A percentile compares a stretch with the other conserved stretches of the same genome.
Evolutionary conservation across 1,140 invertebrate genomes (phyloP).

Genomic region (Campoletis sonorensis): DNA sequence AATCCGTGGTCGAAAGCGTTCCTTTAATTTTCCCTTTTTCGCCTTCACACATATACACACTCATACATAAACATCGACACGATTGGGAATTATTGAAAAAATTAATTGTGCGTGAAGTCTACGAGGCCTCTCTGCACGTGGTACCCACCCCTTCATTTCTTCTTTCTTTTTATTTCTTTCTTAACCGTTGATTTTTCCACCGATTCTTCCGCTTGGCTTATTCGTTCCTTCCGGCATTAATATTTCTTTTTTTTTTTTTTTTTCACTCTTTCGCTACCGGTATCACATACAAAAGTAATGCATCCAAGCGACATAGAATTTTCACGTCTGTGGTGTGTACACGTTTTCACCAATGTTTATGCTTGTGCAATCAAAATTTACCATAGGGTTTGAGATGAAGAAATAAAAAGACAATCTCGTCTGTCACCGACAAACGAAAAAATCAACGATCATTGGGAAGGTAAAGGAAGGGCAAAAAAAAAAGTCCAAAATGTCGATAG

Average conservation of each 20-base stretch:
- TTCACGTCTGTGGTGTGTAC: neutral
- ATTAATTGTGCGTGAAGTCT: constrained; percentile 77
- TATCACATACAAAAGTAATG: constrained; percentile 15
- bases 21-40: constrained; percentile 51
- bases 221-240: neutral
- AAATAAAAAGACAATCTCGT: neutral
- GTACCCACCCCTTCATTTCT: neutral
- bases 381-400: neutral
- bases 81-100: constrained; percentile 73
- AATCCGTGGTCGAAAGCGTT: constrained; percentile 35
- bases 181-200: neutral
- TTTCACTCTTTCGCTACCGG: constrained; percentile 15
- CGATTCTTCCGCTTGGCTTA: neutral
- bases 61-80: constrained; percentile 30
- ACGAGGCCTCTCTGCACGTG: constrained; percentile 39
- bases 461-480: neutral
- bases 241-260: constrained; percentile 8
- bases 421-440: neutral
- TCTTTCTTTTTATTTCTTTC: constrained; percentile 31
- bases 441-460: neutral
- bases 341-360: constrained; percentile 4
- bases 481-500: neutral
- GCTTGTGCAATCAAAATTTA: neutral
- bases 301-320: constrained; percentile 5
- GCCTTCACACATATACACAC: constrained; percentile 37